Conservation (phyloP, 2,888 invertebrate species). For the Bombylius major region DNA sequence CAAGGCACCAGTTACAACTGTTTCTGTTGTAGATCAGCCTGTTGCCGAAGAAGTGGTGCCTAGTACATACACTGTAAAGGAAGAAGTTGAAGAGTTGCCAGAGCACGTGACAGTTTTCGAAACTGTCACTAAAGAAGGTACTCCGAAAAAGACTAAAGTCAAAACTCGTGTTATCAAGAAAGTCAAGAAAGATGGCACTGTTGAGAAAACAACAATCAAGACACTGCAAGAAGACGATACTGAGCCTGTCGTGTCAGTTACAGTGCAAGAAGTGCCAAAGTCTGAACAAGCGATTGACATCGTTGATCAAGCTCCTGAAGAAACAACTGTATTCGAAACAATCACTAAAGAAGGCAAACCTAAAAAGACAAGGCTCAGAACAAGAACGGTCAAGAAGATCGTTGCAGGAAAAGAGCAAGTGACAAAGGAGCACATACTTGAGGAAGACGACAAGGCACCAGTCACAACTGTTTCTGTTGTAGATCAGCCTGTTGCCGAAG, state of each 20-base stretch:
- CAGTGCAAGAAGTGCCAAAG: slow-evolving; percentile 18
- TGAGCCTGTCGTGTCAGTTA: slow-evolving; percentile 22
- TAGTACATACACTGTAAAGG: neutral
- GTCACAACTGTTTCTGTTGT: no score
- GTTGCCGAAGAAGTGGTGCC: neutral
- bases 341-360: no score
- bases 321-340: no score
- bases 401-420: no score
- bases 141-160: slow-evolving; percentile 22
- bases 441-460: no score
- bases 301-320: no score
- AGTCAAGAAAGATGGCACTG: slow-evolving; percentile 15
- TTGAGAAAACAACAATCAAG: slow-evolving; percentile 20
- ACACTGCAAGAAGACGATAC: slow-evolving; percentile 23
- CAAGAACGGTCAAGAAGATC: no score
- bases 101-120: slow-evolving; percentile 32
- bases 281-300: no score
- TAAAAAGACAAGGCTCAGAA: no score
- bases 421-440: no score
- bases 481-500: no score
- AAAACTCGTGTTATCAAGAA: slow-evolving; percentile 27
- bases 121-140: slow-evolving; percentile 31
- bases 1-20: slow-evolving; percentile 24
- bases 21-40: slow-evolving; percentile 15
- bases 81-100: slow-evolving; percentile 9